Base-by-base conservation (phyloP, 2,113 vertebrate genomes). In the Pterophyllum scalare region DNA sequence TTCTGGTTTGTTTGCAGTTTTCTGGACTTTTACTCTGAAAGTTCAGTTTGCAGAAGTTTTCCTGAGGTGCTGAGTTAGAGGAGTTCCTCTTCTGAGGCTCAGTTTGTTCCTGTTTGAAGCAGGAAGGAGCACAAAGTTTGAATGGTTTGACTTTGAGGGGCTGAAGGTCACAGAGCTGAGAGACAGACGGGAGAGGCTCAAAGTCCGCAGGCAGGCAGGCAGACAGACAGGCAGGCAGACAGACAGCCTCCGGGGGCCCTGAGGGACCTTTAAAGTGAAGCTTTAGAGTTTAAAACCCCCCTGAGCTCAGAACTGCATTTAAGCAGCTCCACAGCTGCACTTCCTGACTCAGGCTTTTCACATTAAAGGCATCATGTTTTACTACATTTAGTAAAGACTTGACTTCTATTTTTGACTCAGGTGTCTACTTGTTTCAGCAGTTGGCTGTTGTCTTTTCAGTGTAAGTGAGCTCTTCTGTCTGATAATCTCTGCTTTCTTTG, bases 121-220 rank as follows among this genome's bases (percentile, higher is more conserved):
- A 72, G 46, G 46, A 72, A 31, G 26, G 46, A 46, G 43, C 19
- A 46, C n/a, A 20, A 14, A n/a, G 6, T 3, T 14, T 3, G 8
- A 58, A 1, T 1, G 13, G 2, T 54, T 14, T 15, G 78, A 84
- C 75, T 19, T 59, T 76, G 15, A 59, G 14, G 67, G 0, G 15
- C 14, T 77, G 49, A 86, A 90, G 89, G 91, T 90, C 85, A 87
- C 38, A 5, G 64, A 19, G 67, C 59, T 35, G 64, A 52, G 72
- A 77, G 61, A 81, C 88, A 70, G 58, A 57, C 57, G n/a, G 54
- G 57, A 52, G n/a, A 22, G 31, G 77, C 24, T 26, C 86, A 89
- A 88, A 85, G 90, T 90, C 79, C 85, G 46, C 7, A 33, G 9
- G 43, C 61, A 7, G 56, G 15, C 24, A 8, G 0, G 56, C 80